These are phyloP conservation scores for Cirrhinus mrigala DNA, from an alignment of 2,797 vertebrate species.

Conservation along the genomic window DNA sequence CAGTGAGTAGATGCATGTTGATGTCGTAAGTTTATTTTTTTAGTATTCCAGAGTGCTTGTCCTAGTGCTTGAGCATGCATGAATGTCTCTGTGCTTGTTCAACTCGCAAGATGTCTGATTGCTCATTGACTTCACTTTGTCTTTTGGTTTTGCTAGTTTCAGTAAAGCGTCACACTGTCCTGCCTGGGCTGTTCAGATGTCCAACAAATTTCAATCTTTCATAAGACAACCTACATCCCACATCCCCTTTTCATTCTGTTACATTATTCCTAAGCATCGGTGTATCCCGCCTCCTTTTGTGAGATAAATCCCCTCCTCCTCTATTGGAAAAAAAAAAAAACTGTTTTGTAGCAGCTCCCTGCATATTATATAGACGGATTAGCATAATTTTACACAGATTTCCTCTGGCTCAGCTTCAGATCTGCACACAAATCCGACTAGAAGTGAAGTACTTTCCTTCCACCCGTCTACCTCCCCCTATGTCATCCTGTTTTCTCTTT, in stretches of 20 bases:
- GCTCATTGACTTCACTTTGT: background rate
- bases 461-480: constrained; percentile 5
- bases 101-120: background rate
- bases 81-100: background rate
- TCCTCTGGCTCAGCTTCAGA: constrained; percentile 72
- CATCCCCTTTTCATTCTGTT: constrained; percentile 29
- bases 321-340: constrained; percentile 40
- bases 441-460: constrained; percentile 54
- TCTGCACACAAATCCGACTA: constrained; percentile 69
- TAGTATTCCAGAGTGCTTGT: background rate
- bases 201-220: constrained; percentile 39
- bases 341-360: constrained; percentile 65
- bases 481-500: constrained; percentile 18
- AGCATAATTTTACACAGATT: constrained; percentile 77
- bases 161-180: background rate
- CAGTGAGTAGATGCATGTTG: background rate
- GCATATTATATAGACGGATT: constrained; percentile 71
- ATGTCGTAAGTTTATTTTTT: background rate
- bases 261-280: constrained; percentile 39
- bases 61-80: background rate
- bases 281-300: constrained; percentile 56
- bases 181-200: constrained; percentile 13
- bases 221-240: constrained; percentile 16
- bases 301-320: constrained; percentile 49
- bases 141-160: background rate